These are phyloP conservation scores for Malurus alboscapulatus DNA, from an alignment of 2,113 vertebrate genomes.

Conservation along the genomic window DNA sequence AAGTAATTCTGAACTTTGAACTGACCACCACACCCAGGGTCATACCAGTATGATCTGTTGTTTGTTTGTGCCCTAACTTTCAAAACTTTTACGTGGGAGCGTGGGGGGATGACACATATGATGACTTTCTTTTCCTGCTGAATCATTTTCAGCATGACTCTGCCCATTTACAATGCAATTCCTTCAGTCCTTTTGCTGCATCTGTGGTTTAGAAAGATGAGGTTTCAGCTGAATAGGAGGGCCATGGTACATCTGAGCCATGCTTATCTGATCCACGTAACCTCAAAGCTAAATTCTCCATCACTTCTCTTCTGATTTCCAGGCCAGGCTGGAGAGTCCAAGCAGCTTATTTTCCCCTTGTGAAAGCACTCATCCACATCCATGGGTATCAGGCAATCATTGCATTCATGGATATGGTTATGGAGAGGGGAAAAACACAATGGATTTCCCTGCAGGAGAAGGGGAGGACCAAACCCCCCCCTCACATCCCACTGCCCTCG, in stretches of 20 bases:
- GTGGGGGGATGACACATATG: fast-evolving
- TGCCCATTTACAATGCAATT: neutral
- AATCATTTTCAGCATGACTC: neutral
- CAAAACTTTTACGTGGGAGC: fast-evolving
- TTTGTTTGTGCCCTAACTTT: neutral
- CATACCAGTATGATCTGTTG: neutral
- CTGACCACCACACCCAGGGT: neutral
- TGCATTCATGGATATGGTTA: neutral
- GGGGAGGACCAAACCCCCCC: neutral
- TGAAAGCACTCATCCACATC: neutral
- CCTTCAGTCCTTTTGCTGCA: neutral
- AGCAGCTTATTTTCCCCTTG: neutral
- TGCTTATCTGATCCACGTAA: neutral
- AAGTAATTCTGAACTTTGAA: neutral
- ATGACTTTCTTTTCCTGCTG: neutral
- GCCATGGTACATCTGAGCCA: neutral
- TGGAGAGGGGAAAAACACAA: neutral
- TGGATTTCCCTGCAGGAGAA: neutral
- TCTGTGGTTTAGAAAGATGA: neutral
- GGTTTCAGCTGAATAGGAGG: neutral
- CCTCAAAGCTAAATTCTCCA: neutral
- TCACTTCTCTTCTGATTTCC: neutral
- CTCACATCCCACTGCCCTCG: fast-evolving
- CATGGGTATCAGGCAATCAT: neutral
- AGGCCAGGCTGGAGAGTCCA: neutral